Evolutionary conservation across 1,140 invertebrate genomes (phyloP).

Genomic region (Anthonomus grandis): DNA sequence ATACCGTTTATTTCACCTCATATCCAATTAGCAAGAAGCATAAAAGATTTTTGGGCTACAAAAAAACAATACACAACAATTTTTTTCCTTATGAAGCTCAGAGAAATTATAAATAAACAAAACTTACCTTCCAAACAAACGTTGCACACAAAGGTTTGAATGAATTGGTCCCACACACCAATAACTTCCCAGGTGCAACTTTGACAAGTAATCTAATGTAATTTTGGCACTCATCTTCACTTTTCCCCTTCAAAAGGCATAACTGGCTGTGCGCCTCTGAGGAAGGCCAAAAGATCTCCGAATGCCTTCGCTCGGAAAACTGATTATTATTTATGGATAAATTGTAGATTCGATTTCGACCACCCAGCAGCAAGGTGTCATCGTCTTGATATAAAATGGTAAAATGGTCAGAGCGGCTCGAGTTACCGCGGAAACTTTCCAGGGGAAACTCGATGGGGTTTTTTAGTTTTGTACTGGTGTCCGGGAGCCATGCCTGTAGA

Average conservation of each 20-base stretch:
- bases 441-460: constrained; percentile 39
- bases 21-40: too few relatives aligned
- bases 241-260: constrained; percentile 84
- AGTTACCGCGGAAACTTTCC: constrained; percentile 41
- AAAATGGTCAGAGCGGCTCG: constrained; percentile 48
- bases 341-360: constrained; percentile 78
- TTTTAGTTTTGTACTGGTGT: constrained; percentile 43
- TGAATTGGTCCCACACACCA: constrained; percentile 95
- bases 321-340: constrained; percentile 70
- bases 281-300: constrained; percentile 75
- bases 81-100: too few relatives aligned
- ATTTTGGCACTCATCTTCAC: constrained; percentile 91
- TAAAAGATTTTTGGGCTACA: too few relatives aligned
- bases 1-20: too few relatives aligned
- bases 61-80: too few relatives aligned
- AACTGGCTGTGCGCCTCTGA: constrained; percentile 76
- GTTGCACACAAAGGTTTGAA: constrained; percentile 90
- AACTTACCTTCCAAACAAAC: constrained; percentile 61
- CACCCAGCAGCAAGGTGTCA: constrained; percentile 51
- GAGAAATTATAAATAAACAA: too few relatives aligned
- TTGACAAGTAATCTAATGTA: constrained; percentile 83
- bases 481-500: constrained; percentile 42
- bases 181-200: constrained; percentile 68
- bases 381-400: constrained; percentile 55
- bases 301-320: constrained; percentile 57